Evolutionary conservation across 2,888 invertebrate species (phyloP).

Genomic region (Scaptomyza reducta): DNA sequence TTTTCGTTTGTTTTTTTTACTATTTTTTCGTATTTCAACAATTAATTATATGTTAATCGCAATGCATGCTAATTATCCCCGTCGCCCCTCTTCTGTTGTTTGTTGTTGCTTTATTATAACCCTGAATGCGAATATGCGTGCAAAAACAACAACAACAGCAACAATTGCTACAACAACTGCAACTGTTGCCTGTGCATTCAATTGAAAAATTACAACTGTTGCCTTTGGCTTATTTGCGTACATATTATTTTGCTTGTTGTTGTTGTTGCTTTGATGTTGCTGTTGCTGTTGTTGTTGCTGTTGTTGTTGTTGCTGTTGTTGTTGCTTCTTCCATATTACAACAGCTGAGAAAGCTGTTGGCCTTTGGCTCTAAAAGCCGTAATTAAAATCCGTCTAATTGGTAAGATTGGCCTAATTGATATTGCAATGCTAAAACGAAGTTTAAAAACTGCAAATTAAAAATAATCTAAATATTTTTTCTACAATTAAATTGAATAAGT

Average conservation of each 20-base stretch:
- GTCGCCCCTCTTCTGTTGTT: conserved; percentile 20
- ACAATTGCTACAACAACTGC: conserved; percentile 34
- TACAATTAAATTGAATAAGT: too few relatives aligned
- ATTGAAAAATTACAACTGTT: conserved; percentile 77
- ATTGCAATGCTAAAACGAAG: conserved; percentile 21
- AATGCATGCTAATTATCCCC: conserved; percentile 78
- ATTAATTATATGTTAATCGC: conserved; percentile 81
- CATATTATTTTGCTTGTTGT: conserved; percentile 40
- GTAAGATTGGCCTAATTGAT: conserved; percentile 35
- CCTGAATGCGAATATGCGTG: conserved; percentile 78
- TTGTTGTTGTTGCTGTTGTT: conserved; percentile 14
- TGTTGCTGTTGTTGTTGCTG: conserved; percentile 31
- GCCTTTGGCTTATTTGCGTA: conserved; percentile 76
- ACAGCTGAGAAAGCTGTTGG: conserved; percentile 22
- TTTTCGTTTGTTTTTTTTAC: conserved; percentile 41
- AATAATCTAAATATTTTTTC: too few relatives aligned
- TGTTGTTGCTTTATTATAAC: conserved; percentile 54
- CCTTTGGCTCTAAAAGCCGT: conserved; percentile 28
- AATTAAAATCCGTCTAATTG: conserved; percentile 56
- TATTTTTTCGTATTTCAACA: conserved; percentile 58
- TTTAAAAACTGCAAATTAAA: not conserved
- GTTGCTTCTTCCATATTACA: conserved; percentile 17
- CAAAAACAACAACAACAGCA: conserved; percentile 41
- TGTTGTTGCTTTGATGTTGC: conserved; percentile 5
- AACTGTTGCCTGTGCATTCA: conserved; percentile 69